A percentile compares a stretch with the other conserved stretches of the same genome.
phyloP scores from a whole-genome alignment of 2,797 vertebrate genomes.

The Takifugu rubripes region DNA sequence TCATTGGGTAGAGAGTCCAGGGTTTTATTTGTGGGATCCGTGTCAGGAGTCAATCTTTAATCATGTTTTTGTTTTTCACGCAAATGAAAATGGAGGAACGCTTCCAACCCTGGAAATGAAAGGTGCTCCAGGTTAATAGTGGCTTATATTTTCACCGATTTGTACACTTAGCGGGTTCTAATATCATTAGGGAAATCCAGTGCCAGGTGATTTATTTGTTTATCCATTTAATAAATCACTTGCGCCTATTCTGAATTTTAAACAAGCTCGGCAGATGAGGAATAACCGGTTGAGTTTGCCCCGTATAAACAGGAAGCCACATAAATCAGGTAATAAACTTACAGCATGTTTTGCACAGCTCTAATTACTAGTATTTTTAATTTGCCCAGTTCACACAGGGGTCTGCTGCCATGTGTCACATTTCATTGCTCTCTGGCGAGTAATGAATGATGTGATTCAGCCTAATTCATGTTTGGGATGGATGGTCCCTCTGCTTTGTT shows the following conservation, averaged over 20 bases:
- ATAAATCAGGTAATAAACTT: constrained; percentile 84
- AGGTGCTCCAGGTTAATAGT: constrained; percentile 79
- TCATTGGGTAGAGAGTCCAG: constrained; percentile 61
- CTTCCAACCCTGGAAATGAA: constrained; percentile 73
- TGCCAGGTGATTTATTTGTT: constrained; percentile 80
- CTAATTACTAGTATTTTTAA: constrained; percentile 83
- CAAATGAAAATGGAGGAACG: constrained; percentile 78
- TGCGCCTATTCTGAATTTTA: constrained; percentile 77
- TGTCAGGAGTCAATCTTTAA: constrained; percentile 78
- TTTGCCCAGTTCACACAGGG: constrained; percentile 75
- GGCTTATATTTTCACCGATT: constrained; percentile 76
- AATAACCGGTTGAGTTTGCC: constrained; percentile 69
- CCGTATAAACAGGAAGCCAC: constrained; percentile 76
- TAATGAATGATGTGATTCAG: constrained; percentile 74
- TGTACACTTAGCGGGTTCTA: constrained; percentile 81
- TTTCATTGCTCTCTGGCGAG: constrained; percentile 72
- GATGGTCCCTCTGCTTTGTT: constrained; percentile 58
- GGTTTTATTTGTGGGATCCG: constrained; percentile 74
- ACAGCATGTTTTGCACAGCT: constrained; percentile 78
- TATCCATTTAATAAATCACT: constrained; percentile 84
- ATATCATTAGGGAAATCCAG: constrained; percentile 84
- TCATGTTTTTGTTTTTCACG: constrained; percentile 76
- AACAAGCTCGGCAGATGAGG: constrained; percentile 68
- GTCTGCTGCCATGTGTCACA: constrained; percentile 73
- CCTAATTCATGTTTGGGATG: constrained; percentile 70